Base-by-base conservation (phyloP, 1,140 invertebrate genomes). In the Tetramorium simillimum region DNA sequence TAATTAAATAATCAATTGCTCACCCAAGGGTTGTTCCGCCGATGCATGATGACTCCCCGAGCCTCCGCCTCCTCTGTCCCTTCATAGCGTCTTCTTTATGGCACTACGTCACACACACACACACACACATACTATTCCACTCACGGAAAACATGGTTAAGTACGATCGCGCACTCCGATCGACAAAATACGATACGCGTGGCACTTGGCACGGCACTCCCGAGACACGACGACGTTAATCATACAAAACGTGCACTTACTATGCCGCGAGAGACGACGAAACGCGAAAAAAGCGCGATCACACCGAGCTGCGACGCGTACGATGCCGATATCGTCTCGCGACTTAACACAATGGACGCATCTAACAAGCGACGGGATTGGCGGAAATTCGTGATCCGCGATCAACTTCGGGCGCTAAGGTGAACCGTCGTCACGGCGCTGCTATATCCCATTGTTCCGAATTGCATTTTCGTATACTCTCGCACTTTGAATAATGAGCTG, bases 1-100 rank as follows among this genome's bases (percentile, higher is more conserved):
- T n/a, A 65, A 65, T 65, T 40, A 65, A 65, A 21, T 65, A 40
- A 65, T 65, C 16, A 21, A 28, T 65, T 65, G 1, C 63, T 65
- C 9, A 65, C 33, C 18, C 9, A 40, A 12, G 63, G 18, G 6
- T 63, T 37, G 28, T 10, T 37, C 16, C 16, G 60, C 33, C 63
- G n/a, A 40, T 40, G 33, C 63, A 37, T 40, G 33, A 40, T 12
- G 33, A 9, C 63, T 40, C 33, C 10, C 24, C 63, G 18, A 28
- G 16, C 28, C 28, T 37, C 28, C 18, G 9, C 28, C 2, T n/a
- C 9, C 33, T 65, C 33, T 28, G 33, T 0, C 3, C 2, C 9
- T n/a, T n/a, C 28, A 16, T 65, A 9, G 16, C 3, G 40, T 65
- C 62, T n/a, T 37, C 62, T 14, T 12, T 3, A 40, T 33, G 5